A percentile compares a stretch with the other conserved stretches of the same genome.
Evolutionary conservation across 2,888 invertebrate genomes (phyloP).

Genomic region (Cataglyphis altisquamis): DNA sequence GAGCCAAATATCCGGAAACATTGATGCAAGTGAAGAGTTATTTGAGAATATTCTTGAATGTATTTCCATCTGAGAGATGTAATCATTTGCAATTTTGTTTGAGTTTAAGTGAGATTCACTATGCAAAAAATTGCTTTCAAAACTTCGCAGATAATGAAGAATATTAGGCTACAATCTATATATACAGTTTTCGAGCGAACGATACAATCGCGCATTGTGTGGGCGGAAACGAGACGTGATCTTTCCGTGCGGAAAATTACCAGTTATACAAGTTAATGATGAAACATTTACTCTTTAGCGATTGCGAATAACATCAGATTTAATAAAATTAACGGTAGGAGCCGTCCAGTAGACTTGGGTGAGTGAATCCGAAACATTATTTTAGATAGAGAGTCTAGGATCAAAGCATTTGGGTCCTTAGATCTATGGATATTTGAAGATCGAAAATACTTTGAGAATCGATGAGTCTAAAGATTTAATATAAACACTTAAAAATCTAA

Average conservation of each 20-base stretch:
- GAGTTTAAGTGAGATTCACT: constrained; percentile 23
- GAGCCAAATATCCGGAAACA: constrained; percentile 1
- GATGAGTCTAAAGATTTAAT: constrained; percentile 25
- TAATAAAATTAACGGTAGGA: constrained; percentile 76
- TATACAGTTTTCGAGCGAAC: constrained; percentile 30
- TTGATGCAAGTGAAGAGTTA: neutral
- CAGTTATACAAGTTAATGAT: constrained; percentile 58
- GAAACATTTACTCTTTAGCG: constrained; percentile 71
- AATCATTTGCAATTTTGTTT: constrained; percentile 54
- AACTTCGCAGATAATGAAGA: constrained; percentile 55
- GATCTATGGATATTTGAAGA: constrained; percentile 35
- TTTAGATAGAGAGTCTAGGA: constrained; percentile 40
- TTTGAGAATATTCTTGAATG: constrained; percentile 7
- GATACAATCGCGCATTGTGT: constrained; percentile 40
- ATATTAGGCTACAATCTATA: constrained; percentile 40
- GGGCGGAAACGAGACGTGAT: constrained; percentile 35
- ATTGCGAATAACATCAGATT: constrained; percentile 66
- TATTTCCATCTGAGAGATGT: constrained; percentile 16
- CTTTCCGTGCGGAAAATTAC: constrained; percentile 20
- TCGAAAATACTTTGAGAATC: constrained; percentile 16
- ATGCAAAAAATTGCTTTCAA: constrained; percentile 29
- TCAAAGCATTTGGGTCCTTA: constrained; percentile 25
- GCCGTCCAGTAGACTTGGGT: constrained; percentile 80
- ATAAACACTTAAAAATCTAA: constrained; percentile 4
- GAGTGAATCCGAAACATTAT: constrained; percentile 54